These are phyloP conservation scores for Pycnonotus jocosus DNA, from an alignment of 2,113 vertebrate species.

Conservation along the genomic window DNA sequence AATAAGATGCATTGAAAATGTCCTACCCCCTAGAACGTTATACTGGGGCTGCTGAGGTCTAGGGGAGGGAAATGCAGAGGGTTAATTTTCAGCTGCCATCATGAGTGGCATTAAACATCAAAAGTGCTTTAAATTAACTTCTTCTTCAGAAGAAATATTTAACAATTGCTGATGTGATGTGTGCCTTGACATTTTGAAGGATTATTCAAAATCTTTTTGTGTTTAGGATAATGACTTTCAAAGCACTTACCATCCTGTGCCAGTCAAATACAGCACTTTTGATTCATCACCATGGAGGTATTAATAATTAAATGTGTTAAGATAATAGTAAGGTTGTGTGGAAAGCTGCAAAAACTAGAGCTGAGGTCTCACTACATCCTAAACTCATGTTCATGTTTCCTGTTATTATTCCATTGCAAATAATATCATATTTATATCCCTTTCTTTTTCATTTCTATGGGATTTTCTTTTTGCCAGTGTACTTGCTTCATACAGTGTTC, in stretches of 20 bases:
- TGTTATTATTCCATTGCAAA: neutral
- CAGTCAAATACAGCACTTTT: slow-evolving; percentile 65
- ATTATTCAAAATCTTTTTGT: slow-evolving; percentile 74
- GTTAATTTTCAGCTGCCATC: slow-evolving; percentile 23
- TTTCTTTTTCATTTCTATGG: neutral
- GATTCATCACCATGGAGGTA: slow-evolving; percentile 50
- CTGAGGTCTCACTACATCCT: neutral
- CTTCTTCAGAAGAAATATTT: slow-evolving; percentile 65
- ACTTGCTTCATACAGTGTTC: neutral
- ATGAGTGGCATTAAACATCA: slow-evolving; percentile 49
- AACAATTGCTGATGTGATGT: slow-evolving; percentile 63
- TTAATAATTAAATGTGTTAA: slow-evolving; percentile 65
- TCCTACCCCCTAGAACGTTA: neutral
- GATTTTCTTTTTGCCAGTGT: neutral
- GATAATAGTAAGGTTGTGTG: slow-evolving; percentile 10
- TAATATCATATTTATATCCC: neutral
- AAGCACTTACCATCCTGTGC: slow-evolving; percentile 63
- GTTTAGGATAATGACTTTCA: slow-evolving; percentile 71
- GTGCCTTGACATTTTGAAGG: slow-evolving; percentile 66
- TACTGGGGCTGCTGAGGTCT: neutral
- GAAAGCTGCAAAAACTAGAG: neutral
- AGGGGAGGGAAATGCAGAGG: slow-evolving; percentile 4
- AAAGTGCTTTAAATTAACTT: slow-evolving; percentile 64
- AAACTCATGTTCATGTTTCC: neutral
- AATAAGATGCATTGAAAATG: slow-evolving; percentile 23